phyloP scores from a whole-genome alignment of 2,888 invertebrate species.

The Eupithecia inturbata region DNA sequence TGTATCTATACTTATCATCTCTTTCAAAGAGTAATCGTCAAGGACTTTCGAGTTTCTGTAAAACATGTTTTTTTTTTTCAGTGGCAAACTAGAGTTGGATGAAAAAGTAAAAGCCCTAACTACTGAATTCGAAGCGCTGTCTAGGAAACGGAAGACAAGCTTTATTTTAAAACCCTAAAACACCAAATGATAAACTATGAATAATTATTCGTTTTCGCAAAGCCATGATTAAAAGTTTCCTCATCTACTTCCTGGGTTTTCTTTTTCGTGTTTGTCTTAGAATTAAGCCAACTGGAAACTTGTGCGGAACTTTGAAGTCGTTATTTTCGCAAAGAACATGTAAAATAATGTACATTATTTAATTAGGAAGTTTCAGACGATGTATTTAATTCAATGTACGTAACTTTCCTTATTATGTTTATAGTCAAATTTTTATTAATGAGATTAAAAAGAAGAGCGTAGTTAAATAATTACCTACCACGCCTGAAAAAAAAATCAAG shows the following conservation, averaged over 20 bases:
- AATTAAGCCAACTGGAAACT: conserved; percentile 31
- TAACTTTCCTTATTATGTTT: background rate
- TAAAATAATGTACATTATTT: background rate
- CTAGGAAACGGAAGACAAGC: conserved; percentile 43
- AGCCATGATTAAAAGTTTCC: conserved; percentile 28
- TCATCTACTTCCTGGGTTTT: conserved; percentile 31
- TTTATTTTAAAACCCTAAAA: conserved; percentile 4
- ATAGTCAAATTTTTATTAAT: background rate
- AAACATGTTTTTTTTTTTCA: conserved; percentile 45
- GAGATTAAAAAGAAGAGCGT: background rate
- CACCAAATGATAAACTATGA: background rate
- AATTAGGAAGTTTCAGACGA: background rate
- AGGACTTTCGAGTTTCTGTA: background rate
- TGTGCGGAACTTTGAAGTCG: conserved; percentile 21
- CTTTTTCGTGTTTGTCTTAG: conserved; percentile 24
- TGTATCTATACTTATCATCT: background rate
- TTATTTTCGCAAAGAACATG: background rate
- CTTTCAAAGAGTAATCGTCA: background rate
- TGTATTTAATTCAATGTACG: background rate
- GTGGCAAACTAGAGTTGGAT: conserved; percentile 57
- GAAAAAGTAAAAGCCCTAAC: conserved; percentile 52
- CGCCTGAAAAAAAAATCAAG: too few species aligned
- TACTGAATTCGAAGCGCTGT: conserved; percentile 50
- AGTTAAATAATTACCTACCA: too few species aligned
- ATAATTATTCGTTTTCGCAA: background rate